A percentile compares a stretch with the other conserved stretches of the same genome.
phyloP scores from a whole-genome alignment of 2,797 vertebrate species.

The Aphelocoma californica region DNA sequence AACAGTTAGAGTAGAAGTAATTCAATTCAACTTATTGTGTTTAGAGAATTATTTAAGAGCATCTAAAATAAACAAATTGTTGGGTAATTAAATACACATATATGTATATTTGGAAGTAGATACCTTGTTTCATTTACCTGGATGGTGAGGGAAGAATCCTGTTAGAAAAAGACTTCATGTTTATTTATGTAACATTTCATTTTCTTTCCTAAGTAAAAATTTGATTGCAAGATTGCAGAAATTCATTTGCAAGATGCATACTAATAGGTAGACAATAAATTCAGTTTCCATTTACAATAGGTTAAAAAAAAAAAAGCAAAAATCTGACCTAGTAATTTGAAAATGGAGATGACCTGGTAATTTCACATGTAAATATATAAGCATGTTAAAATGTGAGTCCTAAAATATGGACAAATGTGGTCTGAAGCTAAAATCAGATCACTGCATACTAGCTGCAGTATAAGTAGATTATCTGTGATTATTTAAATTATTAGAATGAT shows the following conservation, averaged over 20 bases:
- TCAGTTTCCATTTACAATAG: background rate
- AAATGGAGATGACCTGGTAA: background rate
- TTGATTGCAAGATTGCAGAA: background rate
- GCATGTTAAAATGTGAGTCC: background rate
- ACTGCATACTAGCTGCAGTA: background rate
- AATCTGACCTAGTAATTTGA: background rate
- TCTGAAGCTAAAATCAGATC: background rate
- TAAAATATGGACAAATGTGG: background rate
- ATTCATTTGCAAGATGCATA: background rate
- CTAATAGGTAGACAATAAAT: background rate
- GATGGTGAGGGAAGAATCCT: background rate
- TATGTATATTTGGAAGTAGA: background rate
- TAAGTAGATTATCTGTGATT: background rate
- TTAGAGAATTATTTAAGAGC: background rate
- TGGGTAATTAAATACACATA: background rate
- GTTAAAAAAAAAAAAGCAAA: background rate
- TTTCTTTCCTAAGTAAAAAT: background rate
- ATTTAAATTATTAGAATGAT: conserved; percentile 10
- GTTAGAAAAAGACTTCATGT: background rate
- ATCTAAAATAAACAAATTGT: background rate
- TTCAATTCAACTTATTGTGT: background rate
- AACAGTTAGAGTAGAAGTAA: background rate
- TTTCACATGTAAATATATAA: background rate
- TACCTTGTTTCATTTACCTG: background rate
- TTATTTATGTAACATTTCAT: background rate